A percentile compares a stretch with the other conserved stretches of the same genome.
These are phyloP conservation scores for Scalopus aquaticus DNA, from an alignment of 2,113 vertebrate genomes.

Conservation along the genomic window DNA sequence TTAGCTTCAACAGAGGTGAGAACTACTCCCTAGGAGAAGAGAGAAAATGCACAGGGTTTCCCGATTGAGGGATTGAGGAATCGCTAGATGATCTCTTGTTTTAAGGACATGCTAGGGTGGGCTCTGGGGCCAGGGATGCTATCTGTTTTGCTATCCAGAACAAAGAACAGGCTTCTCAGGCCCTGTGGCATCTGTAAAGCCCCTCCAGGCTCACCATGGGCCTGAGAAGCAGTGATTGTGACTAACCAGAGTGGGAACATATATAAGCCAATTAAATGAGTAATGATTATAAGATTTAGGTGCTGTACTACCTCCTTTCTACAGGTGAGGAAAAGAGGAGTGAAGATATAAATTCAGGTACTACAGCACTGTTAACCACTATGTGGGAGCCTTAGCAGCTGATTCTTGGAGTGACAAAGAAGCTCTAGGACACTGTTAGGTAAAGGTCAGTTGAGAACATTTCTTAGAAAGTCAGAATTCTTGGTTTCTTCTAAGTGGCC, in stretches of 20 bases:
- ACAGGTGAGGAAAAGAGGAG: background rate
- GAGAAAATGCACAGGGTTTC: background rate
- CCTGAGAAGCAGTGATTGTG: background rate
- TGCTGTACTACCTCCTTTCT: background rate
- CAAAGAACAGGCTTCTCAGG: background rate
- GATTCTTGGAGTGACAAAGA: background rate
- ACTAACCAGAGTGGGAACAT: background rate
- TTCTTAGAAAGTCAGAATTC: background rate
- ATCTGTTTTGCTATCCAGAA: background rate
- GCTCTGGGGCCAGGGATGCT: background rate
- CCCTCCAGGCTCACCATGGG: background rate
- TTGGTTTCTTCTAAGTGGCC: slow-evolving; percentile 21
- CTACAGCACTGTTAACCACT: background rate
- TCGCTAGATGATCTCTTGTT: background rate
- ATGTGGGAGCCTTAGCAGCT: background rate
- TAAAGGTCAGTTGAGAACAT: background rate
- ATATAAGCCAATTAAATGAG: background rate
- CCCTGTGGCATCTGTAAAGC: background rate
- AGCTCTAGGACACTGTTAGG: background rate
- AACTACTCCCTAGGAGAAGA: background rate
- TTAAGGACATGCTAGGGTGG: background rate
- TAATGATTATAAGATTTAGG: background rate
- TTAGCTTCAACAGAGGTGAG: background rate
- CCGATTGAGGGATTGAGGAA: too few species aligned
- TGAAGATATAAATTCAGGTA: background rate